Base-by-base conservation (phyloP, 30 jellyfish, hydroid and myxozoan genomes). In the Rhopilema esculentum region DNA sequence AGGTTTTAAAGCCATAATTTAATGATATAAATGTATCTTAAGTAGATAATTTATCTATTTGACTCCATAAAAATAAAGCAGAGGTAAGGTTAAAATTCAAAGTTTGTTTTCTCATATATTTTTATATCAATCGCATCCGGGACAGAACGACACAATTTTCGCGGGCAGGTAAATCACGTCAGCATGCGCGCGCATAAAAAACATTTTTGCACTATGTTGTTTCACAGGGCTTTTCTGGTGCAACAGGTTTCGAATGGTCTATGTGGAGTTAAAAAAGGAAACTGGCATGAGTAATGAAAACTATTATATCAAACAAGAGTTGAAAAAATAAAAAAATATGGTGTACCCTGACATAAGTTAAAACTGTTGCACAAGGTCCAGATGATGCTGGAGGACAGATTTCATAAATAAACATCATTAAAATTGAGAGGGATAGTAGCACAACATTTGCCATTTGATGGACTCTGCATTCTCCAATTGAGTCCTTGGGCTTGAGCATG, bases 401-500 rank as follows among this genome's bases (percentile, higher is more conserved):
- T 40, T 40, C 57, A 40, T 65, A 21, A 1, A 28, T 65, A 65
- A 4, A 65, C 30, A 18, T 23, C 29, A 31, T 66, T 66, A 66
- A 65, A 65, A 65, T 65, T 65, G 30, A 27, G 75, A 65, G 75
- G 75, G 75, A 65, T 65, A 26, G 30, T 65, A 4, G 30, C 30
- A 65, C 75, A 65, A 65, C 30, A 65, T 65, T 65, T 65, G 75
- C 75, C 75, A 65, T 65, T 18, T 65, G 75, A 65, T 65, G 30
- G 75, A 65, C 75, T 65, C 28, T 65, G 30, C 75, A 65, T 65
- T 4, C 57, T 40, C 57, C 57, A 40, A 40, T 40, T 40, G 57
- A 40, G 57, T 40, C 57, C 57, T 40, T 40, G 57, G 57, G 57
- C 57, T 40, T 40, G 57, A 40, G 57, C 57, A 40, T 40, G 57